Percentiles rank a stretch among this genome's conserved stretches.
Conservation (phyloP, 2,888 invertebrate species). For the Synergus umbraculus region DNA sequence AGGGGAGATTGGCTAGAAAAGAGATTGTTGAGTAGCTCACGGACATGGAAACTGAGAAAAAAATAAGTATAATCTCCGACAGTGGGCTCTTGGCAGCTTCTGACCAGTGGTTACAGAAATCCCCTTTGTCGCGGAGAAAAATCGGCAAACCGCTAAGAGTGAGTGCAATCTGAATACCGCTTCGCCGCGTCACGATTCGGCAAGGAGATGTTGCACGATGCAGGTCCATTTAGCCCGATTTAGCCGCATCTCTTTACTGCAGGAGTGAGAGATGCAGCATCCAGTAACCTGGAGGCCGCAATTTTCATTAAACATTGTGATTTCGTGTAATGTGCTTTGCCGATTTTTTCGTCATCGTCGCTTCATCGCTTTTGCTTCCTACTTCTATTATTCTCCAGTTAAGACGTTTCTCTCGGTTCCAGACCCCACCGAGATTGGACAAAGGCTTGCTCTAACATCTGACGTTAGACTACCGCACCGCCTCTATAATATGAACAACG, state of each 20-base stretch:
- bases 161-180: constrained; percentile 78
- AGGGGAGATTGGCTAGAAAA: constrained; percentile 13
- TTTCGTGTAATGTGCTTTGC: constrained; percentile 74
- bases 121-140: constrained; percentile 69
- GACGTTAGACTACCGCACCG: background rate
- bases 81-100: constrained; percentile 58
- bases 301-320: constrained; percentile 77
- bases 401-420: constrained; percentile 48
- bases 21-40: background rate
- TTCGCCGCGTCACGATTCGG: constrained; percentile 75
- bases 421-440: constrained; percentile 43
- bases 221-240: constrained; percentile 35
- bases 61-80: constrained; percentile 51
- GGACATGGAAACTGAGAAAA: constrained; percentile 40
- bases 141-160: constrained; percentile 76
- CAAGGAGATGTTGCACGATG: constrained; percentile 70
- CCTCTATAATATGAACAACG: constrained; percentile 9
- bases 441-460: constrained; percentile 42
- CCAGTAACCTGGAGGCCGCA: constrained; percentile 67
- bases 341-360: constrained; percentile 61
- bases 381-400: constrained; percentile 68
- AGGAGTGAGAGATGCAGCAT: constrained; percentile 52
- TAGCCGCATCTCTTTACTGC: constrained; percentile 11
- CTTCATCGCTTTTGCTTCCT: constrained; percentile 64
- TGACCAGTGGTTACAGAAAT: constrained; percentile 73